A percentile compares a stretch with the other conserved stretches of the same genome.
Conservation (phyloP, 35 echinoderm and acorn worm genomes). For the Diadema setosum region DNA sequence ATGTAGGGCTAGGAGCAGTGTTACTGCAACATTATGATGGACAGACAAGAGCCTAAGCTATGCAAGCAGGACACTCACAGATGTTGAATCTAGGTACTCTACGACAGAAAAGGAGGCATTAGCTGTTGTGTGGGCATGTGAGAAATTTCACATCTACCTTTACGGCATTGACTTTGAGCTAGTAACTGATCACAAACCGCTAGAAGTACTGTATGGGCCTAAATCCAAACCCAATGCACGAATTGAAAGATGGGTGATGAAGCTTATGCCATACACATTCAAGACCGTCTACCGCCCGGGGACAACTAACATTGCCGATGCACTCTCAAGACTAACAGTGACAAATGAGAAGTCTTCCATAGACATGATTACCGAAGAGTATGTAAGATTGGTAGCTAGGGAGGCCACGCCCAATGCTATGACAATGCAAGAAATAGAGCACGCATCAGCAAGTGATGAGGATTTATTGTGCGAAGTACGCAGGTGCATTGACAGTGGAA, state of each 20-base stretch:
- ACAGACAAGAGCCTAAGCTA: constrained; percentile 49
- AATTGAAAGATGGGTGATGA: constrained; percentile 57
- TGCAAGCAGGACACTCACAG: constrained; percentile 35
- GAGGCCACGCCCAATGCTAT: constrained; percentile 20
- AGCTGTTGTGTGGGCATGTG: constrained; percentile 54
- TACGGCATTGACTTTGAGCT: constrained; percentile 62
- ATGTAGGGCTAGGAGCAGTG: constrained; percentile 36
- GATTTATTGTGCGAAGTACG: constrained; percentile 21
- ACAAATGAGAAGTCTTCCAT: background rate
- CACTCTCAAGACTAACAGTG: constrained; percentile 15
- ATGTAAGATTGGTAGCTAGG: background rate
- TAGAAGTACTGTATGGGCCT: constrained; percentile 56
- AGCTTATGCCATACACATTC: constrained; percentile 53
- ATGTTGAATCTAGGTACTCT: constrained; percentile 46
- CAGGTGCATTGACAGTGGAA: background rate
- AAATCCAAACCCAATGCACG: constrained; percentile 36
- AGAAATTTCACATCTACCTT: constrained; percentile 66
- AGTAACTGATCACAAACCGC: constrained; percentile 66
- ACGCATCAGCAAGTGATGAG: constrained; percentile 19
- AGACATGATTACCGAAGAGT: background rate
- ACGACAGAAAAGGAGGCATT: constrained; percentile 73
- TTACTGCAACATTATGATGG: constrained; percentile 41
- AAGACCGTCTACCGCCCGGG: constrained; percentile 29
- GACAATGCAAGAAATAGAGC: background rate
- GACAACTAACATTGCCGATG: constrained; percentile 33